Conservation (phyloP, 1,140 invertebrate species). For the Laodelphax striatellus region DNA sequence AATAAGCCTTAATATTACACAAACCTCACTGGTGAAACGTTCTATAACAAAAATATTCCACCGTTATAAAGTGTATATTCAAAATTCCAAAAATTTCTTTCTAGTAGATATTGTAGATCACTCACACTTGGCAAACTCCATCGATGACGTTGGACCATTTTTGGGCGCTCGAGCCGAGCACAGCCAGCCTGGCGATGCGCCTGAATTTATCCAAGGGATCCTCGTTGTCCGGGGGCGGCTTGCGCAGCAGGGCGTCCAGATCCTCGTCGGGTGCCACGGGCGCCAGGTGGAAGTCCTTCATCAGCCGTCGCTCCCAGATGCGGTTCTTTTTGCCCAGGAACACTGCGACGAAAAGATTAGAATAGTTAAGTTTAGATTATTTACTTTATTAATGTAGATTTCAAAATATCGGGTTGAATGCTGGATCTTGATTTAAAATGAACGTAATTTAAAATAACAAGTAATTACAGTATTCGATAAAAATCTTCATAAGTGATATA, state of each 20-base stretch:
- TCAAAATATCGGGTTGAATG: no score
- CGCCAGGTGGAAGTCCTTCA: slow-evolving; percentile 77
- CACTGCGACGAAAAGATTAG: slow-evolving; percentile 31
- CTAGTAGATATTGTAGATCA: slow-evolving; percentile 12
- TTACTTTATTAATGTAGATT: no score
- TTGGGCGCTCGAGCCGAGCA: slow-evolving; percentile 46
- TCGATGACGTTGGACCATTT: slow-evolving; percentile 59
- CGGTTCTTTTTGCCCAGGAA: slow-evolving; percentile 40
- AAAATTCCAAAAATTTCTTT: no score
- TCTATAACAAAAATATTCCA: no score
- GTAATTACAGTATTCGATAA: no score
- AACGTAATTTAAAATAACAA: no score
- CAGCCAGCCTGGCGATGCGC: slow-evolving; percentile 56
- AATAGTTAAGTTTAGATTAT: no score
- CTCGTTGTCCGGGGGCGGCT: slow-evolving; percentile 43
- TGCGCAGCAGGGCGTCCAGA: slow-evolving; percentile 32
- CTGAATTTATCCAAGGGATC: slow-evolving; percentile 52
- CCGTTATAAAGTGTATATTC: no score
- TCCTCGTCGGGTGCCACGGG: slow-evolving; percentile 48
- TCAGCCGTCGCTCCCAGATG: slow-evolving; percentile 66
- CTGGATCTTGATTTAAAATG: no score
- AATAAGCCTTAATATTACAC: no score
- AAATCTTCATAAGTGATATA: no score
- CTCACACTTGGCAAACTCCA: slow-evolving; percentile 43
- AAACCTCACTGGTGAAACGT: no score